A percentile compares a stretch with the other conserved stretches of the same genome.
These are phyloP conservation scores for Sisyra nigra DNA, from an alignment of 2,888 invertebrate species.

Conservation along the genomic window DNA sequence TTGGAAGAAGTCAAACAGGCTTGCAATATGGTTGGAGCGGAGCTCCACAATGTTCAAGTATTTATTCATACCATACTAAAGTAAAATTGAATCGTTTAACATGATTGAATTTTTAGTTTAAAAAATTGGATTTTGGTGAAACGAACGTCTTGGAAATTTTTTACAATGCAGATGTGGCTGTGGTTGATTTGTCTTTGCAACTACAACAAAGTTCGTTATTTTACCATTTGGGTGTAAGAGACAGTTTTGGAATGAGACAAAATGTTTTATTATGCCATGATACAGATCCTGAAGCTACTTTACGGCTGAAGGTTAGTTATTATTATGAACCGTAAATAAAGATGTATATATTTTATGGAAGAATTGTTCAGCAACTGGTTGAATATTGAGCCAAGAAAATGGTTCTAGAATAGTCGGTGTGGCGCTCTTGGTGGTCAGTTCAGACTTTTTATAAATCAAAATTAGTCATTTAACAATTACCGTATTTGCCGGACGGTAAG, in stretches of 20 bases:
- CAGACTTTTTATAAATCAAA: too few relatives aligned
- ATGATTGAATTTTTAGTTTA: slow-evolving; percentile 60
- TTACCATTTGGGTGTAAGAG: slow-evolving; percentile 93
- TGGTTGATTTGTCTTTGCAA: slow-evolving; percentile 85
- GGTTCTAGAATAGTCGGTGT: too few relatives aligned
- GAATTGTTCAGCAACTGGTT: too few relatives aligned
- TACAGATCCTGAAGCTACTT: slow-evolving; percentile 70
- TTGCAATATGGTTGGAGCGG: slow-evolving; percentile 61
- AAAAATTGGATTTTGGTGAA: slow-evolving; percentile 95
- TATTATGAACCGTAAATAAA: too few relatives aligned
- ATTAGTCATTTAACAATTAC: too few relatives aligned
- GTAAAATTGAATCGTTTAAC: too few relatives aligned
- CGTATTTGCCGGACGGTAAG: too few relatives aligned
- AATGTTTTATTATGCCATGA: slow-evolving; percentile 84
- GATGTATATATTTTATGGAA: too few relatives aligned
- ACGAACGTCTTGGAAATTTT: slow-evolving; percentile 87
- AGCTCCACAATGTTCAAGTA: slow-evolving; percentile 72
- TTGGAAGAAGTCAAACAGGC: slow-evolving; percentile 73
- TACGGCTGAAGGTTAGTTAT: slow-evolving; percentile 50
- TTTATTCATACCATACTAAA: too few relatives aligned
- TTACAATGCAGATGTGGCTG: slow-evolving; percentile 95
- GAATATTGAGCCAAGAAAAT: too few relatives aligned
- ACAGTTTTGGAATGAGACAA: slow-evolving; percentile 95
- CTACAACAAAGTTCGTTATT: slow-evolving; percentile 86
- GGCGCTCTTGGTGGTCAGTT: too few relatives aligned